A percentile compares a stretch with the other conserved stretches of the same genome.
Evolutionary conservation across 2,888 invertebrate genomes (phyloP).

Genomic region (Maniola hyperantus): DNA sequence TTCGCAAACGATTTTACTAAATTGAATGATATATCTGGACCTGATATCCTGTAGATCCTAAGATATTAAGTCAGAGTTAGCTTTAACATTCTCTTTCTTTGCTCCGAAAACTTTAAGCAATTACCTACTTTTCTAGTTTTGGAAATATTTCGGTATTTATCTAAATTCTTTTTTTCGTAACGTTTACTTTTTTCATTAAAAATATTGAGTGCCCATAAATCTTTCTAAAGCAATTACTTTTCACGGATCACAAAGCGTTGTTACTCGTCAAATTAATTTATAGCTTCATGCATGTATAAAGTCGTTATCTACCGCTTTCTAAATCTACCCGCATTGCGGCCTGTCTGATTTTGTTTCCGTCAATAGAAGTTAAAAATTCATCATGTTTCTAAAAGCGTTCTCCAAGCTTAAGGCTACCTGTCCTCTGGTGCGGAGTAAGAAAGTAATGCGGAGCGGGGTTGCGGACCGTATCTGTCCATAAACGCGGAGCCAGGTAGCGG

Average conservation of each 20-base stretch:
- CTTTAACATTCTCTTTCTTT: not conserved
- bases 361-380: slow-evolving; percentile 6
- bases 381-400: not conserved
- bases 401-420: not conserved
- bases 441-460: no score
- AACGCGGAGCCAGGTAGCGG: no score
- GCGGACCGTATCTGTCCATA: no score
- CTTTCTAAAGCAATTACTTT: slow-evolving; percentile 25
- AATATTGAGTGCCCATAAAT: slow-evolving; percentile 22
- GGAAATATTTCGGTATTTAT: not conserved
- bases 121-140: not conserved
- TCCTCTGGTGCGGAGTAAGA: no score
- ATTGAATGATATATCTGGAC: not conserved
- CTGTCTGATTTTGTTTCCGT: not conserved
- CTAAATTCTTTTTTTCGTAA: not conserved
- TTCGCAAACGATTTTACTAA: not conserved
- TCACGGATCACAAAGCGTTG: slow-evolving; percentile 15
- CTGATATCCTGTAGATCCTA: not conserved
- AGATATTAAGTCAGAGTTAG: not conserved
- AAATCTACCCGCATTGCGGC: slow-evolving; percentile 19
- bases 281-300: slow-evolving; percentile 10
- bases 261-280: slow-evolving; percentile 22
- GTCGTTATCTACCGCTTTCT: slow-evolving; percentile 8
- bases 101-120: not conserved
- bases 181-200: slow-evolving; percentile 15